Conservation (phyloP, 2,113 vertebrate species). For the Tor tambroides region DNA sequence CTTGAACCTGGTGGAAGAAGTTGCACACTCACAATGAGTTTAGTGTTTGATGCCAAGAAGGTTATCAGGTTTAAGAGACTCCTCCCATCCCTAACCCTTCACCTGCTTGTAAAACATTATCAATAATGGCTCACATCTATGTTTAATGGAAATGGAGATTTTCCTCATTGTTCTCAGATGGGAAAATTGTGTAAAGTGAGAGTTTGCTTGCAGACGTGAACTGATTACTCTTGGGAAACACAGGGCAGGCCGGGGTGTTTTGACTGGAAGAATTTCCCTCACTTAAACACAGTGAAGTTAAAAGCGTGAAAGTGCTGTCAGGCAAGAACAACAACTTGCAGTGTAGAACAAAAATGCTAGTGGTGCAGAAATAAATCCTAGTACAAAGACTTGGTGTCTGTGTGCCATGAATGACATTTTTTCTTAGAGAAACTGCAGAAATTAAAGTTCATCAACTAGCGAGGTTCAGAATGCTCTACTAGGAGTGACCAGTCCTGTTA, state of each 20-base stretch:
- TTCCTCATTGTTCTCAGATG: not conserved
- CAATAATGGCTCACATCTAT: not conserved
- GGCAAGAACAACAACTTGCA: not conserved
- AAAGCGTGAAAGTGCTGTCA: slow-evolving; percentile 18
- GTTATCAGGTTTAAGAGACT: slow-evolving; percentile 18
- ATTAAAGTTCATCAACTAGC: not conserved
- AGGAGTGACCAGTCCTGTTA: not conserved
- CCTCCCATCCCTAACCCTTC: slow-evolving; percentile 1
- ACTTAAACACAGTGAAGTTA: slow-evolving; percentile 49
- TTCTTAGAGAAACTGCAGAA: not conserved
- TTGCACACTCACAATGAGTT: not conserved
- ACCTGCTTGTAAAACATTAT: slow-evolving; percentile 14
- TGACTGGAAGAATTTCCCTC: slow-evolving; percentile 43
- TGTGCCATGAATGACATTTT: not conserved
- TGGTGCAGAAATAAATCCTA: not conserved
- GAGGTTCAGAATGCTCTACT: not conserved
- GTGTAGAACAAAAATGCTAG: not conserved
- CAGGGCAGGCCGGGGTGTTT: slow-evolving; percentile 19
- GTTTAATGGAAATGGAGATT: slow-evolving; percentile 10
- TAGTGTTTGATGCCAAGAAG: not conserved
- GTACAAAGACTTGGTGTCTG: not conserved
- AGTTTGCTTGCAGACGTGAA: slow-evolving; percentile 10
- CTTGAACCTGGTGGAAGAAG: not conserved
- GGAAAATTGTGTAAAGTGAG: not conserved
- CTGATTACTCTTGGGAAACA: slow-evolving; percentile 37